Conservation (phyloP, 2,113 vertebrate genomes). For the Oreochromis tanganicae region DNA sequence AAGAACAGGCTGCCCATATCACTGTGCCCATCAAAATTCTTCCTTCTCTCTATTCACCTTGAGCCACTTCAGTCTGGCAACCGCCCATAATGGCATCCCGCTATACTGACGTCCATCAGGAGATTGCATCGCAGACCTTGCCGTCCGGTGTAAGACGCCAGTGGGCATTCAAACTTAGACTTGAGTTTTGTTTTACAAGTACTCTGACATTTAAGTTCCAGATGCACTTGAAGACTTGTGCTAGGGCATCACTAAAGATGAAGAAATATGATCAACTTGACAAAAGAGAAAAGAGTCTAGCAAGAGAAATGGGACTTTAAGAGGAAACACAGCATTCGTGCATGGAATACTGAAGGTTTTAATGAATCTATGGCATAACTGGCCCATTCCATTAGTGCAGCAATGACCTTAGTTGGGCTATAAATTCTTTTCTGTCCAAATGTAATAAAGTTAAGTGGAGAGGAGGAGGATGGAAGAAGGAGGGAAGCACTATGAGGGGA, state of each 20-base stretch:
- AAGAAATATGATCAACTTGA: slow-evolving; percentile 65
- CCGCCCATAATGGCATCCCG: slow-evolving; percentile 73
- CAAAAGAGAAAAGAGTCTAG: not conserved
- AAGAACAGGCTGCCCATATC: slow-evolving; percentile 13
- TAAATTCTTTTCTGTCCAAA: slow-evolving; percentile 81
- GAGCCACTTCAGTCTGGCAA: slow-evolving; percentile 76
- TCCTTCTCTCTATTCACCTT: slow-evolving; percentile 52
- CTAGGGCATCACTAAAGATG: slow-evolving; percentile 67
- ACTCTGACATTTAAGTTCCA: not conserved
- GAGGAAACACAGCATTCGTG: slow-evolving; percentile 52
- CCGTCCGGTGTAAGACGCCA: slow-evolving; percentile 30
- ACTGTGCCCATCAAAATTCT: slow-evolving; percentile 24
- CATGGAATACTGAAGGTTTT: slow-evolving; percentile 74
- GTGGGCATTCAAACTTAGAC: not conserved
- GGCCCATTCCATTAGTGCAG: slow-evolving; percentile 83
- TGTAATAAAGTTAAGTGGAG: slow-evolving; percentile 81
- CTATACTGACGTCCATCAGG: slow-evolving; percentile 72
- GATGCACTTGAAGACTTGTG: slow-evolving; percentile 66
- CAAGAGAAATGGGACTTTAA: slow-evolving; percentile 57
- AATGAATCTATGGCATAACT: slow-evolving; percentile 81
- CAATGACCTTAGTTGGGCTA: slow-evolving; percentile 71
- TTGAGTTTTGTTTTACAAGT: not conserved
- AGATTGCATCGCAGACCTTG: slow-evolving; percentile 76
- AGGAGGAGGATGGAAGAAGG: slow-evolving; percentile 40
- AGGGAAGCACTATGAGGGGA: slow-evolving; percentile 22